These are phyloP conservation scores for Heterodera schachtii DNA, from an alignment of 1,140 invertebrate genomes.

Conservation along the genomic window DNA sequence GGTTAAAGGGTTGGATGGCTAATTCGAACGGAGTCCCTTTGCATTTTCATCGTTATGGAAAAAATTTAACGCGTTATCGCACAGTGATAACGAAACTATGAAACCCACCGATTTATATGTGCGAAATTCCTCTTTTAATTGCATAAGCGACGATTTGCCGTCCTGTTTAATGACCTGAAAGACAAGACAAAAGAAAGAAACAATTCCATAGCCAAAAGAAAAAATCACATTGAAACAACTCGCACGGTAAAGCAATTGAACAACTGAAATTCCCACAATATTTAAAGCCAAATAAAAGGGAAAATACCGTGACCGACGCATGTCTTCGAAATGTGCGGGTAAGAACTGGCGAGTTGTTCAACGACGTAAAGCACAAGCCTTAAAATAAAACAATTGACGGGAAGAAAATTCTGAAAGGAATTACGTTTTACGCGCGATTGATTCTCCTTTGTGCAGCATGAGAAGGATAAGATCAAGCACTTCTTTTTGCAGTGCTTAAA, in stretches of 20 bases:
- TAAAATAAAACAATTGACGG: not conserved
- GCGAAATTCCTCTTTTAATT: constrained; percentile 94
- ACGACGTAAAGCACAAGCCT: constrained; percentile 94
- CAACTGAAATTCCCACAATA: constrained; percentile 71
- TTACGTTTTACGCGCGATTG: constrained; percentile 88
- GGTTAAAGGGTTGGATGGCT: too few species aligned
- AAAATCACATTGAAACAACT: constrained; percentile 88
- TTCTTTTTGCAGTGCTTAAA: constrained; percentile 86
- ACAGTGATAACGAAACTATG: constrained; percentile 64
- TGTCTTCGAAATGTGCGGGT: constrained; percentile 96
- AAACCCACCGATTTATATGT: constrained; percentile 76
- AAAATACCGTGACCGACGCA: constrained; percentile 82
- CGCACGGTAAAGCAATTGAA: constrained; percentile 92
- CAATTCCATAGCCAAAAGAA: not conserved
- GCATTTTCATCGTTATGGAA: constrained; percentile 75
- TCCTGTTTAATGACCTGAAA: constrained; percentile 88
- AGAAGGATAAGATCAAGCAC: constrained; percentile 89
- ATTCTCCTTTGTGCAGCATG: constrained; percentile 91
- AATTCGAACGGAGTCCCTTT: too few species aligned
- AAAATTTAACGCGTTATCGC: not conserved
- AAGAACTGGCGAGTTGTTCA: constrained; percentile 88
- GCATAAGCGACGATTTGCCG: constrained; percentile 96
- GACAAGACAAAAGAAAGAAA: not conserved
- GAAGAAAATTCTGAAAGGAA: not conserved
- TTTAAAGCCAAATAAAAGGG: not conserved